Percentiles rank a stretch among this genome's conserved stretches.
Conservation (phyloP, 1,140 invertebrate species). For the Drosophila hydei region DNA sequence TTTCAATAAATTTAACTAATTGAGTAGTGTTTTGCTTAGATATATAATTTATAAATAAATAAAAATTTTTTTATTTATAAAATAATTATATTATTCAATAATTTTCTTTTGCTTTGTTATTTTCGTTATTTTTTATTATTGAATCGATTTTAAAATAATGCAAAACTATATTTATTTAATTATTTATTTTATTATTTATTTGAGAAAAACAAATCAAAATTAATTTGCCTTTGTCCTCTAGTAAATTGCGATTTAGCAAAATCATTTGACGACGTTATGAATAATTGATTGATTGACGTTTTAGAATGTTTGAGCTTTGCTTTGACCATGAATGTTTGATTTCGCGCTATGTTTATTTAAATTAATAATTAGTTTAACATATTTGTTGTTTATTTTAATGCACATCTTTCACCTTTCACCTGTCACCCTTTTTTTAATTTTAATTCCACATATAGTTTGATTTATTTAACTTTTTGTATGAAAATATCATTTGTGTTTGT, state of each 20-base stretch:
- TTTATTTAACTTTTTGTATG: slow-evolving; percentile 41
- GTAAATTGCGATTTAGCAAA: too few relatives aligned
- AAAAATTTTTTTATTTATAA: too few relatives aligned
- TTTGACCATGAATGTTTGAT: slow-evolving; percentile 8
- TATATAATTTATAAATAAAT: too few relatives aligned
- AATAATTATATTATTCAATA: too few relatives aligned
- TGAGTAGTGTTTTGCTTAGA: too few relatives aligned
- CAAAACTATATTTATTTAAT: neutral
- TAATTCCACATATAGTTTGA: slow-evolving; percentile 42
- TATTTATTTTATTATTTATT: neutral
- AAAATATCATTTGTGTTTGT: slow-evolving; percentile 7
- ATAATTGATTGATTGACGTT: neutral
- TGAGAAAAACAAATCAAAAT: too few relatives aligned
- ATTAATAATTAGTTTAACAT: slow-evolving; percentile 13
- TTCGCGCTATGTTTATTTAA: slow-evolving; percentile 12
- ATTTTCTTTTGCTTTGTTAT: too few relatives aligned
- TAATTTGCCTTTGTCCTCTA: too few relatives aligned
- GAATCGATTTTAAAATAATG: too few relatives aligned
- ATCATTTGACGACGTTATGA: neutral
- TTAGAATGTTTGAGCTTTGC: slow-evolving; percentile 1
- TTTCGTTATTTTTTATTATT: too few relatives aligned
- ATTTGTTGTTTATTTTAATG: neutral
- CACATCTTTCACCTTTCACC: too few relatives aligned
- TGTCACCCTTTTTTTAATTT: neutral
- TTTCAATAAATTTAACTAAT: too few relatives aligned